Evolutionary conservation across 2,888 invertebrate species (phyloP).

Genomic region (Tetrapedia diversipes): DNA sequence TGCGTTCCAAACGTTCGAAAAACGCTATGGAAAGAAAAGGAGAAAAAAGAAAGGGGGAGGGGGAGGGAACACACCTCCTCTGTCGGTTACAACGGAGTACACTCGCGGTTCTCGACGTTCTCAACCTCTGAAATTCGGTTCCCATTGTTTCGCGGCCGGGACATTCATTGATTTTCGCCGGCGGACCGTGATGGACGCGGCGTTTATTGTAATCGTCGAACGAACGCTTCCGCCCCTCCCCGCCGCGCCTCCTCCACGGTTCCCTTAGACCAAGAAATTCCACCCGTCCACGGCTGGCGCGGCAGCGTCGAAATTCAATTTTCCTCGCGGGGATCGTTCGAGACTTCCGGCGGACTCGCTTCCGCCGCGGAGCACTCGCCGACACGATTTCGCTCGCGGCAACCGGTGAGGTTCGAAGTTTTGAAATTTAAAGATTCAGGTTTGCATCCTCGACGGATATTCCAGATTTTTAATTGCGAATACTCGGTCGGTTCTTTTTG

Average conservation of each 20-base stretch:
- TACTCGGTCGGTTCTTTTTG: too few species aligned
- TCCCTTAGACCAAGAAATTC: conserved; percentile 37
- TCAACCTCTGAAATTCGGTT: conserved; percentile 47
- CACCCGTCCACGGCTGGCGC: conserved; percentile 7
- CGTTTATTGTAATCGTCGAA: conserved; percentile 57
- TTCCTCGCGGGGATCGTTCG: conserved; percentile 19
- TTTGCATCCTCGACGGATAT: too few species aligned
- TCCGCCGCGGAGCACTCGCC: conserved; percentile 30
- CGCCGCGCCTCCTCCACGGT: neutral
- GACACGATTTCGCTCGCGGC: too few species aligned
- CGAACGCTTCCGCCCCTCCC: conserved; percentile 24
- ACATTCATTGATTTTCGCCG: conserved; percentile 55
- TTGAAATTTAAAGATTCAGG: neutral
- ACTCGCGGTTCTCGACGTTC: conserved; percentile 15
- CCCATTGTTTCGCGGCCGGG: conserved; percentile 51
- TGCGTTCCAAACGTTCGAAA: conserved; percentile 18
- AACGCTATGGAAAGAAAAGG: neutral
- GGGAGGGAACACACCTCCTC: neutral
- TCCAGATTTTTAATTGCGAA: too few species aligned
- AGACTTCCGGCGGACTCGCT: conserved; percentile 17
- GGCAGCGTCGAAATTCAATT: conserved; percentile 47
- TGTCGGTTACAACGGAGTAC: neutral
- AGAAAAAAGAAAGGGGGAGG: neutral
- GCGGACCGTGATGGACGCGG: conserved; percentile 56
- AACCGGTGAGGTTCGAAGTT: neutral